Percentiles rank a stretch among this genome's conserved stretches.
Conservation (phyloP, 2,797 vertebrate genomes). For the Crocidura indochinensis region DNA sequence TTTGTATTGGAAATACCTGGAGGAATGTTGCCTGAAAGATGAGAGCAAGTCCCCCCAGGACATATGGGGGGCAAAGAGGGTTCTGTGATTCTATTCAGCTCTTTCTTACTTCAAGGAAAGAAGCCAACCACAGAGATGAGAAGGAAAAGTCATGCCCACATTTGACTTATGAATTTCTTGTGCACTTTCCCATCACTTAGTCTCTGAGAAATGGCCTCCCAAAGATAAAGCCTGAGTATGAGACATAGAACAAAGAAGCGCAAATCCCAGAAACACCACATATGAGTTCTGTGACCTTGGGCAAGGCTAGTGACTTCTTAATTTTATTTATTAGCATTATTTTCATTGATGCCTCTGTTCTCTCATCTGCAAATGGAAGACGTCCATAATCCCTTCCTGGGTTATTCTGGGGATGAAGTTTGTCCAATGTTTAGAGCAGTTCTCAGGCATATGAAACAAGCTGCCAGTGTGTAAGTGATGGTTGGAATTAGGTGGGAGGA, state of each 20-base stretch:
- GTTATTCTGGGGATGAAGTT: constrained; percentile 8
- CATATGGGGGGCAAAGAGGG: not conserved
- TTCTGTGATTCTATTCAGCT: not conserved
- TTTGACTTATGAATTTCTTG: constrained; percentile 7
- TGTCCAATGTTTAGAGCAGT: not conserved
- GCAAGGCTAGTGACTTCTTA: not conserved
- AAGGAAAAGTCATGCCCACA: constrained; percentile 8
- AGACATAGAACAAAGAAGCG: not conserved
- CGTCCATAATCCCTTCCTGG: not conserved
- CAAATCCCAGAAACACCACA: not conserved
- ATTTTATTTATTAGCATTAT: no score
- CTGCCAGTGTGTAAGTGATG: not conserved
- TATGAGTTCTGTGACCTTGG: not conserved
- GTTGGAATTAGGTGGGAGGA: not conserved
- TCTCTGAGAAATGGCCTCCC: not conserved
- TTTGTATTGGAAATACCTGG: not conserved
- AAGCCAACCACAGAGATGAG: not conserved
- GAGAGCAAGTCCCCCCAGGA: not conserved
- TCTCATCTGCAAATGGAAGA: constrained; percentile 5
- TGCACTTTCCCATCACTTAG: not conserved
- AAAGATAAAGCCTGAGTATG: not conserved
- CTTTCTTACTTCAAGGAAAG: not conserved
- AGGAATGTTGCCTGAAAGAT: not conserved
- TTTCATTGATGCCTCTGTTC: not conserved
- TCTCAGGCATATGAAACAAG: not conserved